These are phyloP conservation scores for Apus apus DNA, from an alignment of 2,113 vertebrate genomes.

Conservation along the genomic window DNA sequence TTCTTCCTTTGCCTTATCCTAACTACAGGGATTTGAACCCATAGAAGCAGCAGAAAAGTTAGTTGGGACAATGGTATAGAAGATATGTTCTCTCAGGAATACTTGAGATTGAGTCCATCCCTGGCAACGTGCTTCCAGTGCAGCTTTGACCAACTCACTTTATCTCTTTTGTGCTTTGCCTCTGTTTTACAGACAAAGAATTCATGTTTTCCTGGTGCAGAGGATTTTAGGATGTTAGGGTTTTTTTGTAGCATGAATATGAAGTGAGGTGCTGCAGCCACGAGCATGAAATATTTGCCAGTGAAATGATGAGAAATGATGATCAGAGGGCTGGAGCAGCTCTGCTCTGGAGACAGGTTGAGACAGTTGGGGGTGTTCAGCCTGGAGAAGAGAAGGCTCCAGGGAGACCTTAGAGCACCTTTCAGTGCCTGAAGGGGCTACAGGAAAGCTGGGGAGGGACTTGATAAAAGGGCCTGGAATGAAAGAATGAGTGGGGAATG, in stretches of 20 bases:
- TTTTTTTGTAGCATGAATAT: background rate
- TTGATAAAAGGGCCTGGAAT: no score
- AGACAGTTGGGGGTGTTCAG: background rate
- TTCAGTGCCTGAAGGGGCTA: background rate
- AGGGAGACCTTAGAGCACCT: background rate
- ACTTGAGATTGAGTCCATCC: background rate
- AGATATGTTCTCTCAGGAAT: accelerated
- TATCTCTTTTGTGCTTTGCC: background rate
- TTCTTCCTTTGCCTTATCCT: background rate
- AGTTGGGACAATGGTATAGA: background rate
- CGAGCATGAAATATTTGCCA: background rate
- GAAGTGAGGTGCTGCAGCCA: background rate
- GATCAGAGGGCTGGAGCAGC: background rate
- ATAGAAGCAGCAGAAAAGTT: background rate
- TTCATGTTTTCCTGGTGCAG: accelerated
- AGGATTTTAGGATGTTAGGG: background rate
- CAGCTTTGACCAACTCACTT: background rate
- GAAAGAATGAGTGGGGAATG: accelerated
- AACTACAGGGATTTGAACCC: background rate
- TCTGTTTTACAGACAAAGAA: background rate
- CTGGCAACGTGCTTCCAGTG: background rate
- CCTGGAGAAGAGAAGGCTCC: background rate
- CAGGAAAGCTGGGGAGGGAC: background rate
- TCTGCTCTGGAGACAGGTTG: background rate
- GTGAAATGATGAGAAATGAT: background rate